Base-by-base conservation (phyloP, 2,797 vertebrate species). In the Bradypodion ventrale region DNA sequence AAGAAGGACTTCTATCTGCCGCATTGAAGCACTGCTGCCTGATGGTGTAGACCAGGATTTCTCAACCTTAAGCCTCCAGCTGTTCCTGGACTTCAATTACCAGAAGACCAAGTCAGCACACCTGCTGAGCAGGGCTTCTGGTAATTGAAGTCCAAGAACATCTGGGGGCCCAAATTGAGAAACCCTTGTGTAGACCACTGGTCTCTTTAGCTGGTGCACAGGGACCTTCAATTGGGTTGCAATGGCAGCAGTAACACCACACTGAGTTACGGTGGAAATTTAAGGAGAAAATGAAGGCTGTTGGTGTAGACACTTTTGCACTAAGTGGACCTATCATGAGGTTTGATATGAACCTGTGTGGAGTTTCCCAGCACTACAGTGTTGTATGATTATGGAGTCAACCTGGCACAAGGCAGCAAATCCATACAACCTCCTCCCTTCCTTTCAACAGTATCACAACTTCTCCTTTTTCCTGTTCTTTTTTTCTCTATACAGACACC, bases 401-500 rank as follows among this genome's bases (percentile, higher is more conserved):
- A 9, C 46, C 13, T 10, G 15, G 25, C 46, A 21, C 35, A 12
- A 5, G 3, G 35, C 32, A 4, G 13, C 5, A 16, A 46, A 7
- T 62, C n/a, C 21, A 5, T 49, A 2, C 13, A 42, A 0, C 25
- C 35, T 35, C 10, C 49, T 19, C 21, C 52, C 6, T 74, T 13
- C 1, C 35, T 42, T 23, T 59, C 80, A 84, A 3, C 52, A 12
- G 16, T 12, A 10, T 89, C 73, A 81, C 1, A 1, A 0, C 85
- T 9, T 65, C 69, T 68, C 56, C 83, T 0, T 87, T 83, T 66
- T 87, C 88, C 2, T 1, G 0, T 56, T 89, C n/a, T 87, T 90
- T 60, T 90, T 65, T 65, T 84, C 66, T 78, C 83, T 75, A 35
- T 89, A 9, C 95, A 99, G 99, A 82, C 98, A 99, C 0, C 97